Conservation (phyloP, 2,888 invertebrate genomes). For the Netelia inedita region DNA sequence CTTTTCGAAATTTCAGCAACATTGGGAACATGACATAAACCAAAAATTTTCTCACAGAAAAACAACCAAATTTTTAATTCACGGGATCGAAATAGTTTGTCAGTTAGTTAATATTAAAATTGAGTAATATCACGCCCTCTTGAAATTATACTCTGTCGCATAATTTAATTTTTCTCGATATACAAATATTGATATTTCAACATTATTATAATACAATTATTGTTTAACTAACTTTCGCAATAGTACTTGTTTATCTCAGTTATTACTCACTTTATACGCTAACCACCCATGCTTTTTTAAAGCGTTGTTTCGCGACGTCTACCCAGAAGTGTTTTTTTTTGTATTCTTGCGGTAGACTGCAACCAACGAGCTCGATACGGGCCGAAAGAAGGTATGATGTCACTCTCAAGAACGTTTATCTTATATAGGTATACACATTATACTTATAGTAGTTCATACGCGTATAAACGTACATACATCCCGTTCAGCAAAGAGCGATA, state of each 20-base stretch:
- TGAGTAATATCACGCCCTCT: too few relatives aligned
- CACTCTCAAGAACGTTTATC: conserved; percentile 58
- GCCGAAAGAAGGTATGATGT: conserved; percentile 69
- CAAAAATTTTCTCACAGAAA: too few relatives aligned
- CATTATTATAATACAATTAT: too few relatives aligned
- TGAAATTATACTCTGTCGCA: too few relatives aligned
- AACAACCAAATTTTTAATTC: too few relatives aligned
- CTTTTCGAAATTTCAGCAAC: too few relatives aligned
- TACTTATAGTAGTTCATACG: neutral
- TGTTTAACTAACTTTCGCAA: neutral
- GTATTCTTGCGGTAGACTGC: conserved; percentile 51
- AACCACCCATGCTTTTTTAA: conserved; percentile 24
- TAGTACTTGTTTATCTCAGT: neutral
- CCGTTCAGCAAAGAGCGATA: conserved; percentile 1
- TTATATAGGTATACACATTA: conserved; percentile 21
- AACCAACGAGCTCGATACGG: conserved; percentile 60
- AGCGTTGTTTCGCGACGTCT: conserved; percentile 29
- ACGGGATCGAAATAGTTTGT: too few relatives aligned
- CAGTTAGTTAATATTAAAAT: too few relatives aligned
- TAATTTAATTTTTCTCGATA: too few relatives aligned
- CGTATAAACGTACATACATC: neutral
- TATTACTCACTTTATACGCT: conserved; percentile 20
- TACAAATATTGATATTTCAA: too few relatives aligned
- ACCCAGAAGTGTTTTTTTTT: conserved; percentile 52
- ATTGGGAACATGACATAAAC: too few relatives aligned